A percentile compares a stretch with the other conserved stretches of the same genome.
These are phyloP conservation scores for Oreochromis mossambicus DNA, from an alignment of 2,797 vertebrate genomes.

Conservation along the genomic window DNA sequence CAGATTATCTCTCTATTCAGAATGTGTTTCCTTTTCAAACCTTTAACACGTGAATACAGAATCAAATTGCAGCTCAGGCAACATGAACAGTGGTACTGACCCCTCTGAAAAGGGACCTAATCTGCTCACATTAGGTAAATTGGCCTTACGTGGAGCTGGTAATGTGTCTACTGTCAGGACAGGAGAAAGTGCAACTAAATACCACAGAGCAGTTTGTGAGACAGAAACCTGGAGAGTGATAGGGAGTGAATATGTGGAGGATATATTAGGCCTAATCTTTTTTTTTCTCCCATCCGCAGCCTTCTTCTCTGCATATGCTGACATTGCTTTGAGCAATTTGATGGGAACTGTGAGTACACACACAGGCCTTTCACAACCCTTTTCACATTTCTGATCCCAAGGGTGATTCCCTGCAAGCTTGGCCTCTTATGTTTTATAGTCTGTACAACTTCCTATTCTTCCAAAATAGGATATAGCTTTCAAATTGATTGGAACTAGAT, in stretches of 20 bases:
- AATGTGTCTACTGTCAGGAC: neutral
- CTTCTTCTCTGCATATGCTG: slow-evolving; percentile 70
- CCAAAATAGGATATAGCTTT: accelerated
- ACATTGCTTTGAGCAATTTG: slow-evolving; percentile 75
- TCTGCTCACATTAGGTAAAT: slow-evolving; percentile 9
- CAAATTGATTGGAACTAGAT: accelerated
- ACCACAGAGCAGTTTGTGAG: neutral
- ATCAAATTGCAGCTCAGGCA: neutral
- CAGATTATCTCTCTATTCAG: neutral
- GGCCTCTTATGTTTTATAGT: neutral
- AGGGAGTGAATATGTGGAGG: neutral
- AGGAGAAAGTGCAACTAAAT: neutral
- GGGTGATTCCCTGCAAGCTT: neutral
- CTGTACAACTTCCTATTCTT: neutral
- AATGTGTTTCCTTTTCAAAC: neutral
- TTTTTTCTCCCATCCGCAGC: slow-evolving; percentile 41
- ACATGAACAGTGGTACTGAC: neutral
- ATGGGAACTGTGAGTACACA: slow-evolving; percentile 68
- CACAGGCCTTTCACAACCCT: neutral
- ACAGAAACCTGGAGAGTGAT: neutral
- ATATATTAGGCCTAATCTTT: neutral
- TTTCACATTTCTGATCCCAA: neutral
- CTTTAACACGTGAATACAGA: neutral
- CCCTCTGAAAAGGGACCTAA: neutral
- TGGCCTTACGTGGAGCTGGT: neutral